Evolutionary conservation across 2,113 vertebrate species (phyloP).

Genomic region (Bambusicola thoracicus): DNA sequence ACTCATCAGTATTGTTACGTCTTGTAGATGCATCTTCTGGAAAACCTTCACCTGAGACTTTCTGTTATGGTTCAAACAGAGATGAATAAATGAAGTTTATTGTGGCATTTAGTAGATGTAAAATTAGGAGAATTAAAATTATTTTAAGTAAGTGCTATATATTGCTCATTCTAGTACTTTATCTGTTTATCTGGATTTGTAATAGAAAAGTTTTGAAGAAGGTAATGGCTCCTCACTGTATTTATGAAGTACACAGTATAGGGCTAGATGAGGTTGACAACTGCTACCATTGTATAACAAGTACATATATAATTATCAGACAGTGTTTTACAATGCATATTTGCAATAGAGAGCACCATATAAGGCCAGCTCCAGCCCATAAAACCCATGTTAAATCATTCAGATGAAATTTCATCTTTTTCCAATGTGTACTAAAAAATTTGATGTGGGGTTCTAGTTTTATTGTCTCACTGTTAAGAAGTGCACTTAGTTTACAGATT

Average conservation of each 20-base stretch:
- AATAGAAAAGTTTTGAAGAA: not conserved
- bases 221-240: not conserved
- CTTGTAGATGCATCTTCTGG: not conserved
- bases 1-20: not conserved
- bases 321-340: not conserved
- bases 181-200: not conserved
- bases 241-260: not conserved
- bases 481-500: not conserved
- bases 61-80: not conserved
- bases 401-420: not conserved
- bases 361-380: not conserved
- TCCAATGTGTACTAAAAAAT: not conserved
- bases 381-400: not conserved
- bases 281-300: not conserved
- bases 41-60: not conserved
- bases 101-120: not conserved
- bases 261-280: not conserved
- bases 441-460: not conserved
- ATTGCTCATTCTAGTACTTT: not conserved
- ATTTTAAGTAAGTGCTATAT: accelerated
- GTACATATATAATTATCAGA: not conserved
- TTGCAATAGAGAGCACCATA: not conserved
- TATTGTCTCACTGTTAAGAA: not conserved
- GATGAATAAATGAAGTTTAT: not conserved
- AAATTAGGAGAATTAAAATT: not conserved